phyloP scores from a whole-genome alignment of 2,797 vertebrate genomes.

The Acanthopagrus latus region DNA sequence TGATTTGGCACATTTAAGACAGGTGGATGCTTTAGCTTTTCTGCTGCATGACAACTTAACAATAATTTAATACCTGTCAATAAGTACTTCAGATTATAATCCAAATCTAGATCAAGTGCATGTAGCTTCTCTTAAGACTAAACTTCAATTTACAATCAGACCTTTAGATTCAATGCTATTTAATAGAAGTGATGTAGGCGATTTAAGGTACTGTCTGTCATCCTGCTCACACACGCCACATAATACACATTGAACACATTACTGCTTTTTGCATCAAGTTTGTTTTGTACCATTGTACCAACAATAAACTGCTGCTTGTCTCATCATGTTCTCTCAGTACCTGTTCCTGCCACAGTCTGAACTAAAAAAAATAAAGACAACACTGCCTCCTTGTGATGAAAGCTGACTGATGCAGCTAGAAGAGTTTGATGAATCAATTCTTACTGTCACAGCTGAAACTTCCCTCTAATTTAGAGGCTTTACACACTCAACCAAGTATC shows the following conservation, averaged over 20 bases:
- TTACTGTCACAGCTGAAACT: not conserved
- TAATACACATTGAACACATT: not conserved
- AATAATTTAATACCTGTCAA: not conserved
- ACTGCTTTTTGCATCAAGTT: not conserved
- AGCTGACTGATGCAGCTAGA: not conserved
- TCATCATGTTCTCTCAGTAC: not conserved
- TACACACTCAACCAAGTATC: not conserved
- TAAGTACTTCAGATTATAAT: not conserved
- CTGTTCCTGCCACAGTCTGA: not conserved
- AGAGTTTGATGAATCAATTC: not conserved
- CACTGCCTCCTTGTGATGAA: conserved; percentile 53
- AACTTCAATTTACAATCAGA: not conserved
- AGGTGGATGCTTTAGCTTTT: not conserved
- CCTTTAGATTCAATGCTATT: no score
- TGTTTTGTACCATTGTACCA: not conserved
- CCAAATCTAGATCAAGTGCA: not conserved
- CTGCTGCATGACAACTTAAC: no score
- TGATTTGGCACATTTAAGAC: not conserved
- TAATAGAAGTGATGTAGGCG: not conserved
- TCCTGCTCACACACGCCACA: not conserved
- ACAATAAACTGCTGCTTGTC: not conserved
- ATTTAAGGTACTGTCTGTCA: not conserved
- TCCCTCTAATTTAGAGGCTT: not conserved
- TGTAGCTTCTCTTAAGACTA: not conserved
- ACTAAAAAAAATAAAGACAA: conserved; percentile 28